Conservation (phyloP, 2,797 vertebrate species). For the Scolopax rusticola region DNA sequence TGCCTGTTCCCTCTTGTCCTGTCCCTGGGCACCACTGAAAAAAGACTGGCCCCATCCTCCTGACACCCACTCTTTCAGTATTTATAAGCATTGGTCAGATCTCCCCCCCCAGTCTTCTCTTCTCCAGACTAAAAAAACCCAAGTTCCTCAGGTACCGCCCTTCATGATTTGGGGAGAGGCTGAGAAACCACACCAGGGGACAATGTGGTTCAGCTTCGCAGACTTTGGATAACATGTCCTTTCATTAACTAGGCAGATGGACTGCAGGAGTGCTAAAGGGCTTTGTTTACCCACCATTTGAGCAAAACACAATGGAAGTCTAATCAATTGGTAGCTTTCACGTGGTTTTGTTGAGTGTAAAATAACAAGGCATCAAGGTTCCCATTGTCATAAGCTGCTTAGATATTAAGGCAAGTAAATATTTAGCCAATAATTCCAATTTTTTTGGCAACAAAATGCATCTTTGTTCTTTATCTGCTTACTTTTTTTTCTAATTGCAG, state of each 20-base stretch:
- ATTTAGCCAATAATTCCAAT: slow-evolving; percentile 22
- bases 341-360: neutral
- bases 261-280: neutral
- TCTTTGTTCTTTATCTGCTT: neutral
- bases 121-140: no score
- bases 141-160: neutral
- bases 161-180: fast-evolving
- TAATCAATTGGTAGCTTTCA: neutral
- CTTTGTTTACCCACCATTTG: neutral
- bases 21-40: no score
- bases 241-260: neutral
- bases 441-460: neutral
- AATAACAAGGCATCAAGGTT: neutral
- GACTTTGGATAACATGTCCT: neutral
- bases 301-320: neutral
- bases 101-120: no score
- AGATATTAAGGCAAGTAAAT: slow-evolving; percentile 18
- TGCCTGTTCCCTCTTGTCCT: no score
- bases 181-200: neutral
- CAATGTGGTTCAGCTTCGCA: neutral
- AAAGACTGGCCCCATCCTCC: no score
- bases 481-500: neutral
- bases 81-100: no score
- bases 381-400: neutral
- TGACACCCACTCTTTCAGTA: no score